Percentiles rank a stretch among this genome's conserved stretches.
Evolutionary conservation across 2,888 invertebrate genomes (phyloP).

Genomic region (Drosophila cognata): DNA sequence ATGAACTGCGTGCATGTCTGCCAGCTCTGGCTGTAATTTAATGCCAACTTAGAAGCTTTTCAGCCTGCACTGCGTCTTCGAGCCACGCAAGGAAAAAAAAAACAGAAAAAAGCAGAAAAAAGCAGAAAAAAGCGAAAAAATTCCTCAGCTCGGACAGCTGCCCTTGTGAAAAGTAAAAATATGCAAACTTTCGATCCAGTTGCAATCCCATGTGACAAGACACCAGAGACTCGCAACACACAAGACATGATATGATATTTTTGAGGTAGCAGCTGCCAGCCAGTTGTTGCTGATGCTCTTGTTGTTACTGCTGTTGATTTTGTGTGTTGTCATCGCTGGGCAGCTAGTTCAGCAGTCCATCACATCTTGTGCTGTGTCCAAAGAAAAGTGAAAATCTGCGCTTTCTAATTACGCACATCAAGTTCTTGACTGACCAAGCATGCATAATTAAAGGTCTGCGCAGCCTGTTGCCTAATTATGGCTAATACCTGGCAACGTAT

Average conservation of each 20-base stretch:
- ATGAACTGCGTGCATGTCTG: constrained; percentile 65
- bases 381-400: constrained; percentile 73
- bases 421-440: constrained; percentile 64
- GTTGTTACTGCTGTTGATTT: constrained; percentile 51
- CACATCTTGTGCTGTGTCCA: constrained; percentile 32
- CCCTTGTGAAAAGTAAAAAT: constrained; percentile 62
- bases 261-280: constrained; percentile 47
- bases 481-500: constrained; percentile 57
- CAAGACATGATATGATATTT: constrained; percentile 76
- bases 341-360: constrained; percentile 19
- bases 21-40: constrained; percentile 63
- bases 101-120: background rate
- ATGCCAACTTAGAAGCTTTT: constrained; percentile 75
- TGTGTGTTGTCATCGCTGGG: constrained; percentile 73
- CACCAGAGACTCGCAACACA: constrained; percentile 39
- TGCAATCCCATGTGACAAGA: constrained; percentile 69
- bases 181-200: constrained; percentile 74
- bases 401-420: constrained; percentile 70
- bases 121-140: constrained; percentile 5
- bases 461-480: constrained; percentile 66
- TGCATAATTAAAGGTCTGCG: constrained; percentile 71
- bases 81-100: constrained; percentile 10
- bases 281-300: constrained; percentile 16
- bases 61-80: constrained; percentile 31
- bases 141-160: constrained; percentile 64